Percentiles rank a stretch among this genome's conserved stretches.
Conservation (phyloP, 2,888 invertebrate species). For the Scrobipalpa costella region DNA sequence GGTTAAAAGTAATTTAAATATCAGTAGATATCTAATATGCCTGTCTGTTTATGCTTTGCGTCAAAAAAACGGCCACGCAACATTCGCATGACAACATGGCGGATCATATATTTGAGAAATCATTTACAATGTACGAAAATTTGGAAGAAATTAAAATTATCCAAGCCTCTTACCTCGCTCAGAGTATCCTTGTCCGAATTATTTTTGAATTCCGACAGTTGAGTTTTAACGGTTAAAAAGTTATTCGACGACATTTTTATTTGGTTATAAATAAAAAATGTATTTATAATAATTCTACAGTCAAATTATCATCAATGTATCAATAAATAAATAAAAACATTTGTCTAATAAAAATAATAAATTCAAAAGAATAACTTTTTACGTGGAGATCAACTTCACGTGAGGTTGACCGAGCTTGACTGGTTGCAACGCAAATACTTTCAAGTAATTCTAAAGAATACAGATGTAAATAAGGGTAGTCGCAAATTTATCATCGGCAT, state of each 20-base stretch:
- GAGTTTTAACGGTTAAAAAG: constrained; percentile 72
- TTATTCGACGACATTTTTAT: constrained; percentile 59
- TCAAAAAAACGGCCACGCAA: not conserved
- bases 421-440: not conserved
- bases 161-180: constrained; percentile 68
- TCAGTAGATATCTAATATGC: too few species aligned
- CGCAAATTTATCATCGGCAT: not conserved
- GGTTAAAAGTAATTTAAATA: not conserved
- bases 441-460: not conserved
- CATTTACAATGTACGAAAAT: not conserved
- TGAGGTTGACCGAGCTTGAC: constrained; percentile 13
- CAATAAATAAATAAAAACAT: constrained; percentile 45
- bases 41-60: constrained; percentile 1
- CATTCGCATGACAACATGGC: constrained; percentile 40
- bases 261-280: constrained; percentile 38
- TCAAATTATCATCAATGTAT: constrained; percentile 47
- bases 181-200: constrained; percentile 73
- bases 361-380: not conserved
- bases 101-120: constrained; percentile 24
- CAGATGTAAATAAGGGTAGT: constrained; percentile 1
- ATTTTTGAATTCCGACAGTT: constrained; percentile 73
- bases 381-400: constrained; percentile 20
- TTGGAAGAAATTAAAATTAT: not conserved
- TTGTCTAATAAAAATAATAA: constrained; percentile 16
- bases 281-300: constrained; percentile 32